Percentiles rank a stretch among this genome's conserved stretches.
Evolutionary conservation across 92 coral and sea anemone genomes (phyloP).

Genomic region (Montipora capitata): DNA sequence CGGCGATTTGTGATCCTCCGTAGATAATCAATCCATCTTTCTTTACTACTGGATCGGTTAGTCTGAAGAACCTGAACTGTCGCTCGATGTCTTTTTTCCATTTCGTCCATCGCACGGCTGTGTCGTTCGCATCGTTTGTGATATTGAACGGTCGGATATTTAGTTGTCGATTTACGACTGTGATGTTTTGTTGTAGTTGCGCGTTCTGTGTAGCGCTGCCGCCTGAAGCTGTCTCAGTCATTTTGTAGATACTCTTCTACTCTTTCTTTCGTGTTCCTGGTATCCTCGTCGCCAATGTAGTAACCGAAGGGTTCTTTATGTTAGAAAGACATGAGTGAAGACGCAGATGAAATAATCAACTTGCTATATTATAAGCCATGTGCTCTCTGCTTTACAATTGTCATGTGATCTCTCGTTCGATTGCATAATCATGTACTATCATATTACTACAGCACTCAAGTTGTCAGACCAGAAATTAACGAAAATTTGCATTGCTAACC

Average conservation of each 20-base stretch:
- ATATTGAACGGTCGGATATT: slow-evolving; percentile 52
- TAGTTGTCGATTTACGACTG: slow-evolving; percentile 47
- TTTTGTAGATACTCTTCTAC: slow-evolving; percentile 7
- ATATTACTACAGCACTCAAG: neutral
- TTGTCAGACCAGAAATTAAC: too few species aligned
- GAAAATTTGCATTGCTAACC: too few species aligned
- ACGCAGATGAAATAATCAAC: neutral
- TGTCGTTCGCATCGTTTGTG: slow-evolving; percentile 39
- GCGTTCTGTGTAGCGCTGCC: neutral
- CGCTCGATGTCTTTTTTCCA: slow-evolving; percentile 66
- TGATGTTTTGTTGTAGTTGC: slow-evolving; percentile 14
- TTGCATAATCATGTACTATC: neutral
- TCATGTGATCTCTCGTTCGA: neutral
- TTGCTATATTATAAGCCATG: neutral
- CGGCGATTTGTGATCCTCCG: slow-evolving; percentile 61
- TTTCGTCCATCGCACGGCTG: slow-evolving; percentile 57
- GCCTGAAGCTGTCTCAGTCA: slow-evolving; percentile 1
- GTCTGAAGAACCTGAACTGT: slow-evolving; percentile 68
- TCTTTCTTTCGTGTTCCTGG: neutral
- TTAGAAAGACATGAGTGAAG: slow-evolving; percentile 12
- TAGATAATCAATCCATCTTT: slow-evolving; percentile 33
- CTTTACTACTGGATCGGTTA: slow-evolving; percentile 64
- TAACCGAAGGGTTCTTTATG: slow-evolving; percentile 8
- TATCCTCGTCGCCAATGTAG: slow-evolving; percentile 63
- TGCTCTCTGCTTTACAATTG: neutral